Base-by-base conservation (phyloP, 2,113 vertebrate genomes). In the Phalacrocorax carbo region DNA sequence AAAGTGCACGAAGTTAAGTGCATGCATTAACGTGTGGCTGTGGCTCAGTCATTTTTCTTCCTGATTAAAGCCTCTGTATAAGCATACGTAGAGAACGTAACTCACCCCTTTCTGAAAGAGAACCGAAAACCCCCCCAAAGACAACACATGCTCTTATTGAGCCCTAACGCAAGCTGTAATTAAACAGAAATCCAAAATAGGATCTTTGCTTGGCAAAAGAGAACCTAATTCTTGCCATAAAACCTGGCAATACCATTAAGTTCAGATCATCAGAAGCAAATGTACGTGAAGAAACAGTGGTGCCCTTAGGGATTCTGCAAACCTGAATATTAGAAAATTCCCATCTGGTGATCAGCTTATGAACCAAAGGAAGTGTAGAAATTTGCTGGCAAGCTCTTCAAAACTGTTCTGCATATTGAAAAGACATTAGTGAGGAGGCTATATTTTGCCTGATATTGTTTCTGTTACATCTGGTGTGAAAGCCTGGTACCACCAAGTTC, bases 351-450 rank as follows among this genome's bases (percentile, higher is more conserved):
- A 95, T 97, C 95, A 94, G 95, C 89, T 95, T 95, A 82, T n/a
- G 58, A 84, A 94, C 86, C 66, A 73, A 95, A 94, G 91, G 93
- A 97, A 95, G 93, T 85, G 46, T 85, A 96, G 86, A 96, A 95
- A 95, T 96, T 89, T 91, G 69, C 89, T 97, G 96, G 97, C 96
- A 95, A 79, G 66, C 73, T 87, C 94, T 97, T 97, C 95, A 97
- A 91, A 97, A 96, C 84, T 51, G n/a, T 62, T 91, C 57, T 32
- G 70, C 21, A 2, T 79, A 85, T 85, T 95, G 96, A 95, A 95
- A 95, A 95, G 66, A 61, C 83, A 87, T 96, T 95, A 97, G 73
- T 4, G 2, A 58, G 57, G 61, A 86, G 73, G 62, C 61, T 93
- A 1, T 87, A 30, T 94, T 94, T 85, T 93, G 86, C 61, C 38